A percentile compares a stretch with the other conserved stretches of the same genome.
Evolutionary conservation across 23 tunicate genomes (phyloP).

Genomic region (Diplosoma virens): DNA sequence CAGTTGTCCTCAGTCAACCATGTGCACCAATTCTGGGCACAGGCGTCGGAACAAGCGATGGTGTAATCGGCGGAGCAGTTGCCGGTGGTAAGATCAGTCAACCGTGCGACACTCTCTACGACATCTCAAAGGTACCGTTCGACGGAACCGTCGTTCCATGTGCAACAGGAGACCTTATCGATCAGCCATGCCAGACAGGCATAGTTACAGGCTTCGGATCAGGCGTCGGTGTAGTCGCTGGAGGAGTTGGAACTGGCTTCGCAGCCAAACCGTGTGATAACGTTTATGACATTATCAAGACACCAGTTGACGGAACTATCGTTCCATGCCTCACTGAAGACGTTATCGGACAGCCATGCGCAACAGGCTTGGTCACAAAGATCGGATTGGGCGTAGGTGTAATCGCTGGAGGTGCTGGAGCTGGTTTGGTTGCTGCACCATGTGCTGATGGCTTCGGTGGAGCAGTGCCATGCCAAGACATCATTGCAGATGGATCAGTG

Average conservation of each 20-base stretch:
- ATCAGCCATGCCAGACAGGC: background rate
- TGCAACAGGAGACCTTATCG: background rate
- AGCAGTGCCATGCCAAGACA: slow-evolving; percentile 10
- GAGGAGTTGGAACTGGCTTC: background rate
- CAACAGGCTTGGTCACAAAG: background rate
- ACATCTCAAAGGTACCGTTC: no score
- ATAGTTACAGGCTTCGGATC: background rate
- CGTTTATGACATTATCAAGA: background rate
- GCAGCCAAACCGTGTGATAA: background rate
- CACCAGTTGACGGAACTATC: background rate
- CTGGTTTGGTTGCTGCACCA: background rate
- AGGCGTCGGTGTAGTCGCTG: background rate
- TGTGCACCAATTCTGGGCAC: slow-evolving; percentile 10
- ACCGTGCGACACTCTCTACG: no score
- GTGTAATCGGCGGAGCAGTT: background rate
- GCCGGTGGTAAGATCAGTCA: no score
- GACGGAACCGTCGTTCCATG: slow-evolving; percentile 1
- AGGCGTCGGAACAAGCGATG: slow-evolving; percentile 2
- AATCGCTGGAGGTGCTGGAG: background rate
- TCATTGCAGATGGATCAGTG: background rate
- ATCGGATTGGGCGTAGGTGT: background rate
- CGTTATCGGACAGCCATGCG: slow-evolving; percentile 5
- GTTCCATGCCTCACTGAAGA: background rate
- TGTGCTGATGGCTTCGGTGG: background rate
- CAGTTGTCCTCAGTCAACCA: background rate